Conservation (phyloP, 2,113 vertebrate species). For the Rhadina sibilatrix region DNA sequence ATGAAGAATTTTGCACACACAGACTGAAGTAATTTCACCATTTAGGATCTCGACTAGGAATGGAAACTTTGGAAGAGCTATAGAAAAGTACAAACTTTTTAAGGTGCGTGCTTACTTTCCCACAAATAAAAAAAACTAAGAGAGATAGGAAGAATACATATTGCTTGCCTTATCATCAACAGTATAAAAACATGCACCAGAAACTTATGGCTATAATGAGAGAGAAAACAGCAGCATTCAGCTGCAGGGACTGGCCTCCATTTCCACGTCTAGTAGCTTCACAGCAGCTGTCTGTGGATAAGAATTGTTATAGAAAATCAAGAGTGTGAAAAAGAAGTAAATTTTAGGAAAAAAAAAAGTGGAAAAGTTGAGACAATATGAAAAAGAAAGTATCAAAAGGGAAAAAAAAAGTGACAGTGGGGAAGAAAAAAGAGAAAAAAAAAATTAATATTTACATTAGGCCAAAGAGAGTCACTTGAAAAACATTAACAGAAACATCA, state of each 20-base stretch:
- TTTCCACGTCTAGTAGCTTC: constrained; percentile 71
- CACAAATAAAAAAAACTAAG: not conserved
- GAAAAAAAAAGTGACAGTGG: constrained; percentile 34
- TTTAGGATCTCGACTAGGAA: not conserved
- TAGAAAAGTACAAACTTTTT: not conserved
- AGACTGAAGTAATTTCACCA: not conserved
- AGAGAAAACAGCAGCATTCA: constrained; percentile 69
- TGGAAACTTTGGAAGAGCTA: not conserved
- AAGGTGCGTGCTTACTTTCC: not conserved
- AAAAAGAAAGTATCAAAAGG: constrained; percentile 38
- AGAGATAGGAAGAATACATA: not conserved
- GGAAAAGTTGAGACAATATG: not conserved
- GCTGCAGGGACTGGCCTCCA: constrained; percentile 72
- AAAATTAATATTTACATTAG: constrained; percentile 53
- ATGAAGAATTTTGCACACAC: not conserved
- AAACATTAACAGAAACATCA: not conserved
- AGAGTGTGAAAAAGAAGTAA: not conserved
- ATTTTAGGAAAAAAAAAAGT: not conserved
- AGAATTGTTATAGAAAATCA: constrained; percentile 60
- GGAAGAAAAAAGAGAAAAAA: constrained; percentile 62
- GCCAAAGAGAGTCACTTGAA: constrained; percentile 16
- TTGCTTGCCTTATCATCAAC: not conserved
- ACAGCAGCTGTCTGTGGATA: constrained; percentile 74
- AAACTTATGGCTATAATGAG: constrained; percentile 57
- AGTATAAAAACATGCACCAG: constrained; percentile 62